These are phyloP conservation scores for Toxotes jaculatrix DNA, from an alignment of 2,113 vertebrate genomes.

Conservation along the genomic window DNA sequence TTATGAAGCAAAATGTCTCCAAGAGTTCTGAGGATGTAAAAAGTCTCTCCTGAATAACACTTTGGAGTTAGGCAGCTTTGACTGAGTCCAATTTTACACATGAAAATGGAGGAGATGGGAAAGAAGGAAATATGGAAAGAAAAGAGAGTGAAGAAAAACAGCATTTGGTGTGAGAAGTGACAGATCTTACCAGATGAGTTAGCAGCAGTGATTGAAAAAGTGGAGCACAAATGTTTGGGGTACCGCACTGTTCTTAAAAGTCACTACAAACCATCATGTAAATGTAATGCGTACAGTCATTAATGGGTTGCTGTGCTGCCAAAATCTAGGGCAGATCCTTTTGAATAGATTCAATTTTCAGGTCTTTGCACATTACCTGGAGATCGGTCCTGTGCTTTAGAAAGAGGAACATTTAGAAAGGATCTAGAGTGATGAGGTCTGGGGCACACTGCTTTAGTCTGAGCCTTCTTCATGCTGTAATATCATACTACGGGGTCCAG, in stretches of 20 bases:
- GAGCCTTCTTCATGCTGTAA: neutral
- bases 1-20: slow-evolving; percentile 10
- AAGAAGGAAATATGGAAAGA: neutral
- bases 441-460: neutral
- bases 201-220: slow-evolving; percentile 1
- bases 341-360: neutral
- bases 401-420: too few relatives aligned
- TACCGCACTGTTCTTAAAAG: slow-evolving; percentile 33
- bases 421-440: neutral
- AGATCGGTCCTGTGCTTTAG: neutral
- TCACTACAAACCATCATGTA: slow-evolving; percentile 9
- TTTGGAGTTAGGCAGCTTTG: neutral
- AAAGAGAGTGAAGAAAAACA: neutral
- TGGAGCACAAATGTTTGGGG: neutral
- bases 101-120: neutral
- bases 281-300: slow-evolving; percentile 11
- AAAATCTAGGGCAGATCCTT: neutral
- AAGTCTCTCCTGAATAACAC: neutral
- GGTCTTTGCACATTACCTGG: neutral
- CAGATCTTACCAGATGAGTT: slow-evolving; percentile 22
- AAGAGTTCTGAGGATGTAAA: slow-evolving; percentile 8
- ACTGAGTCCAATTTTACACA: neutral
- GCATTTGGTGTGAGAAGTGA: slow-evolving; percentile 10
- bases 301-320: neutral
- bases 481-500: neutral